Evolutionary conservation across 2,113 vertebrate genomes (phyloP), one percentile per base, ranked within the genome.

Genomic region (Anoplopoma fimbria): DNA sequence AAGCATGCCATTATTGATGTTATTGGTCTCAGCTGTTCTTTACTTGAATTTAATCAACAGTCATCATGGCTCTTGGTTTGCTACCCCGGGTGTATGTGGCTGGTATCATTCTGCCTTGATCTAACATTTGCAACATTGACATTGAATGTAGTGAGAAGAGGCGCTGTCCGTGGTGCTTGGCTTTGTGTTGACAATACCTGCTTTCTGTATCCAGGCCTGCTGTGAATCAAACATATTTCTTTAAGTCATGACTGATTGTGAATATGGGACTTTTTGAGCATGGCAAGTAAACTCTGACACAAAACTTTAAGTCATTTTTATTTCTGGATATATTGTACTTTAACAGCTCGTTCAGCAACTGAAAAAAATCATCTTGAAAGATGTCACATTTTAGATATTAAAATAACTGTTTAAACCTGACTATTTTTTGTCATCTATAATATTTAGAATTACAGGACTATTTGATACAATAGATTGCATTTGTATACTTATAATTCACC

Each of bases 251-350:
- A 55, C 23, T 27, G 0, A 27, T 9, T 55, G 1, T 15, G 3
- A 31, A 29, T 9, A 1, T 55, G 4, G 2, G 6, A 29, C 3
- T 3, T 13, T 14, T 53, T 0, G 1, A 53, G 3, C 10, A 55
- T 31, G 0, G 0, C 0, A 13, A 27, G 6, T 57, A 17, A 9
- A 63, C 21, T 33, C 0, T 19, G 1, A 49, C 27, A 36, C 27
- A 3, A 3, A 4, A 36, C 4, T 38, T 6, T 0, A 1, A 9
- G 17, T 27, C 0, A 14, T 23, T 64, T 5, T 40, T 2, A n/a
- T 15, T 21, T 6, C 6, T 38, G 9, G 3, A 38, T 1, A 38
- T 29, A 53, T 9, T 23, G 6, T 40, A 10, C 29, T n/a, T n/a
- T 31, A 51, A 8, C 17, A 2, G 38, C 27, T 62, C 0, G 2